Conservation (phyloP, 2,888 invertebrate species). For the Nephrotoma appendiculata region DNA sequence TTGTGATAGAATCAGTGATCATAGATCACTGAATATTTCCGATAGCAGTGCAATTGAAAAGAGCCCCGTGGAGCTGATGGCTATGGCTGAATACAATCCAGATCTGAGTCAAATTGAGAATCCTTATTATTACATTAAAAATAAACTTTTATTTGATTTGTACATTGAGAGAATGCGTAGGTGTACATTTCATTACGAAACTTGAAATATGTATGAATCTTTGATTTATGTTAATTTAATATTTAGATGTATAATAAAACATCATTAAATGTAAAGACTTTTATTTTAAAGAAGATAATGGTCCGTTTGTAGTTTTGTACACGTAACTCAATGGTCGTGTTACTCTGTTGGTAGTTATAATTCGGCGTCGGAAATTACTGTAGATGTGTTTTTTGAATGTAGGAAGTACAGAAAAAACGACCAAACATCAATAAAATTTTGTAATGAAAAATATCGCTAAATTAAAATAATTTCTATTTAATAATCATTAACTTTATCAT, state of each 20-base stretch:
- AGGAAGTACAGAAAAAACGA: no score
- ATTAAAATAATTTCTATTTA: no score
- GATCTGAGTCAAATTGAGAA: slow-evolving; percentile 63
- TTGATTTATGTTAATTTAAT: neutral
- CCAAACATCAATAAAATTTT: no score
- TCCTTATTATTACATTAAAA: slow-evolving; percentile 72
- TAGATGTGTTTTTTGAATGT: no score
- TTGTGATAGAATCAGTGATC: neutral
- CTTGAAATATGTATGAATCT: neutral
- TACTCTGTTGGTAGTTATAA: no score
- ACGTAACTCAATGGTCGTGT: no score
- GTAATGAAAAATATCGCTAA: no score
- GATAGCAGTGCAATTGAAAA: neutral
- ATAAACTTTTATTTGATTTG: slow-evolving; percentile 72
- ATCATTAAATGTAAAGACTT: neutral
- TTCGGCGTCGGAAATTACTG: no score
- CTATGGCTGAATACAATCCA: slow-evolving; percentile 45
- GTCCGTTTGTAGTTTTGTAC: no score
- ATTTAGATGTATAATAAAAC: neutral
- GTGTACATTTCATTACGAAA: slow-evolving; percentile 11
- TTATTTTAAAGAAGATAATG: no score
- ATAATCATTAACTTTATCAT: no score
- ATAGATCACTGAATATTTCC: neutral
- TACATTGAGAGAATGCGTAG: slow-evolving; percentile 68
- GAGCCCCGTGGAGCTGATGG: neutral